Evolutionary conservation across 2,113 vertebrate genomes (phyloP).

Genomic region (Odontesthes bonariensis): DNA sequence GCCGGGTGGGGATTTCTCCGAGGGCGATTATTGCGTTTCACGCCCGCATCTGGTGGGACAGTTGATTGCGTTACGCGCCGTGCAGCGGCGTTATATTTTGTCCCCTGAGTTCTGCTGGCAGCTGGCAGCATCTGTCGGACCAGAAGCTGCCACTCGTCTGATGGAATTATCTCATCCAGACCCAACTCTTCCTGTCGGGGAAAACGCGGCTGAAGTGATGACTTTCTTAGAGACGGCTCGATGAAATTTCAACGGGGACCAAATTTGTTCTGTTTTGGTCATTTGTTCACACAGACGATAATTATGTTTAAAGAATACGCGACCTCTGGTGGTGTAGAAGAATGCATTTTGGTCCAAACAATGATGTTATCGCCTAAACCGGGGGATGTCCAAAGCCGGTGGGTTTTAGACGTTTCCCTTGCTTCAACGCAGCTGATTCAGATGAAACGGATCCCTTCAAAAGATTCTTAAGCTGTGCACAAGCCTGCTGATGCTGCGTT

Average conservation of each 20-base stretch:
- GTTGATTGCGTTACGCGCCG: constrained; percentile 65
- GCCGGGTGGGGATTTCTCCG: constrained; percentile 27
- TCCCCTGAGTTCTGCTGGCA: constrained; percentile 66
- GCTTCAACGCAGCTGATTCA: too few relatives aligned
- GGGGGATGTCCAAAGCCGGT: too few relatives aligned
- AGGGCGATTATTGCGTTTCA: constrained; percentile 66
- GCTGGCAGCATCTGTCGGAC: constrained; percentile 67
- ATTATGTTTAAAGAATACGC: neutral
- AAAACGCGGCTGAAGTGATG: constrained; percentile 6
- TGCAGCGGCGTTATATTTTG: constrained; percentile 31
- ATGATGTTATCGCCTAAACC: too few relatives aligned
- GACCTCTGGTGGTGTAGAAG: too few relatives aligned
- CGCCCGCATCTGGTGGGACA: constrained; percentile 69
- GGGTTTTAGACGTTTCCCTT: too few relatives aligned
- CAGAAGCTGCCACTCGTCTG: constrained; percentile 56
- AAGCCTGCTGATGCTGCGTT: too few relatives aligned
- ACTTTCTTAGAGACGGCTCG: constrained; percentile 24
- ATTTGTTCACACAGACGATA: constrained; percentile 14
- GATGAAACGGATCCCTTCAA: too few relatives aligned
- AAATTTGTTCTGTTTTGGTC: constrained; percentile 27
- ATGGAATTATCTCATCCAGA: constrained; percentile 62
- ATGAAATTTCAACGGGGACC: constrained; percentile 43
- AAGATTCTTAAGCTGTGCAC: too few relatives aligned
- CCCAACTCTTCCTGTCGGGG: constrained; percentile 43
- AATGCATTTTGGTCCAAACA: too few relatives aligned